Evolutionary conservation across 30 jellyfish, hydroid and myxozoan species (phyloP), one percentile per base, ranked within the genome.

Genomic region (Aurelia coerulea): DNA sequence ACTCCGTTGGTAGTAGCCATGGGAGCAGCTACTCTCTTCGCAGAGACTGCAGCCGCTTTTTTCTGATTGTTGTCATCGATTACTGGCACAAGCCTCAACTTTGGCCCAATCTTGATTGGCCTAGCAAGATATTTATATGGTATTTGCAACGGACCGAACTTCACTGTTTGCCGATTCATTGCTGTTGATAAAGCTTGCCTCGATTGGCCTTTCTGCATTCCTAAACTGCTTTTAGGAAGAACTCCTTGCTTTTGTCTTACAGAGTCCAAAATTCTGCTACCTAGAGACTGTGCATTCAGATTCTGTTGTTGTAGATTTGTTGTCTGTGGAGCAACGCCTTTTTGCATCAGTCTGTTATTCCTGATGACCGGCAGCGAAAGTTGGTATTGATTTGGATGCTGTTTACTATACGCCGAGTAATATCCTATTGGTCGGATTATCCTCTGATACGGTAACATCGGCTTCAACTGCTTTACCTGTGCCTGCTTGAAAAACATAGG

Each of bases 11-110:
- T 46, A n/a, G 3, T 60, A 3, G 33, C 35, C 35, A 60, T n/a
- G 4, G 70, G 70, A 4, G 35, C 31, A 60, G 70, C 31, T 17
- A 60, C 12, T 17, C 35, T 23, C 35, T 60, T 23, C 12, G 33
- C 35, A n/a, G 64, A 16, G 2, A 12, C 5, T 29, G 18, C 18
- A 50, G 59, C 15, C 29, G 11, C 31, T 52, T 72, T 71, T 19
- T 23, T 37, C 8, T 19, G 78, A 16, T 19, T 31, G 15, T 16
- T 59, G 17, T 31, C 51, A 10, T 52, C 14, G 41, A 60, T 42
- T 6, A 81, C 93, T 32, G 93, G 93, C 53, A 84, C 93, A 53
- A 84, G 52, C 29, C 74, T 68, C 88, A 78, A 75, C 10, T 66
- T 73, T 32, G 93, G 77, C 6, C 93, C 93, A 23, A 84, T 67